Conservation (phyloP, 2,797 vertebrate species). For the Sphaeramia orbicularis region DNA sequence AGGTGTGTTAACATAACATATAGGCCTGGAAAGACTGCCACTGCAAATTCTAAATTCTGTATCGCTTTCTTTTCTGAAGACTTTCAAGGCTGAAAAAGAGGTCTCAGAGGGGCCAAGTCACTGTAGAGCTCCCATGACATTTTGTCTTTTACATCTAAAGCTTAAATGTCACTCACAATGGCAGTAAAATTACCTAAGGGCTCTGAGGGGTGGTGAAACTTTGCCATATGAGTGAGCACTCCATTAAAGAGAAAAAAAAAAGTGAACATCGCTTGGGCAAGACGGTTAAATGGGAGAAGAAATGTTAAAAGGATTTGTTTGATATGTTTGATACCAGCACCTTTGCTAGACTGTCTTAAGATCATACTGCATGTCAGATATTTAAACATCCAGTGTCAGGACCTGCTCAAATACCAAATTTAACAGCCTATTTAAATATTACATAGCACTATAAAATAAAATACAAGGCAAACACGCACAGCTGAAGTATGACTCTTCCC, state of each 20-base stretch:
- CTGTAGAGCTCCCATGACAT: conserved; percentile 52
- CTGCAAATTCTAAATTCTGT: conserved; percentile 37
- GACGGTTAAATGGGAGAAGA: conserved; percentile 48
- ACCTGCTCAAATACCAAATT: no score
- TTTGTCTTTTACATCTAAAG: conserved; percentile 59
- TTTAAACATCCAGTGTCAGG: not conserved
- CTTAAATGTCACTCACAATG: conserved; percentile 69
- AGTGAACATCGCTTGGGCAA: conserved; percentile 42
- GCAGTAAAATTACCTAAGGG: conserved; percentile 62
- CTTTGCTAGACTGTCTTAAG: not conserved
- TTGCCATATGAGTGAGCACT: conserved; percentile 34
- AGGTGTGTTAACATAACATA: conserved; percentile 42
- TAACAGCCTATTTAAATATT: no score
- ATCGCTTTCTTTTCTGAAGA: conserved; percentile 16
- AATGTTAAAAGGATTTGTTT: conserved; percentile 17
- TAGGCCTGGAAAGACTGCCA: conserved; percentile 12
- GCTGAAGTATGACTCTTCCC: no score
- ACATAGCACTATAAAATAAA: no score
- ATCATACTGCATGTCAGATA: not conserved
- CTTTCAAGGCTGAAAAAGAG: conserved; percentile 41
- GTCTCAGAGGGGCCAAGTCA: conserved; percentile 32
- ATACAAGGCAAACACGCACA: no score
- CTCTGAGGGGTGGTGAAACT: conserved; percentile 48
- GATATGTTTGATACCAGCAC: not conserved
- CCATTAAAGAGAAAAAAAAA: conserved; percentile 46